Percentiles rank a stretch among this genome's conserved stretches.
phyloP scores from a whole-genome alignment of 2,797 vertebrate genomes.

The Oreonectes daqikongensis region DNA sequence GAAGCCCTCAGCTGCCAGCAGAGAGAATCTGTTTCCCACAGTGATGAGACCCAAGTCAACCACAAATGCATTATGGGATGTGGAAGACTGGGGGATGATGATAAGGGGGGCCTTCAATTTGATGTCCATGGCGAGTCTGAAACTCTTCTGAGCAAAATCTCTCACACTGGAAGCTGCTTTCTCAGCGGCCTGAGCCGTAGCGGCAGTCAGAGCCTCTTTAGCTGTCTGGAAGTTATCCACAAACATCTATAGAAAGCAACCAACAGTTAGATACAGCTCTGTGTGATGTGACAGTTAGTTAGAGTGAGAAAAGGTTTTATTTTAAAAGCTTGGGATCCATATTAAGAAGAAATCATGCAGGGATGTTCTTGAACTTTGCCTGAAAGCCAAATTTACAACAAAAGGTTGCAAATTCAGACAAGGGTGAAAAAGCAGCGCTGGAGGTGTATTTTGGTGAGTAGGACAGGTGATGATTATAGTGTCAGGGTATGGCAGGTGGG shows the following conservation, averaged over 20 bases:
- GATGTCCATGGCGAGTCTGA: conserved; percentile 85
- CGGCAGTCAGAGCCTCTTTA: conserved; percentile 85
- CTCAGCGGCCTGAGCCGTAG: conserved; percentile 90
- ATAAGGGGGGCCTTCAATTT: conserved; percentile 92
- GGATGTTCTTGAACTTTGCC: conserved; percentile 34
- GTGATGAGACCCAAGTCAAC: conserved; percentile 91
- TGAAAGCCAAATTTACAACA: conserved; percentile 46
- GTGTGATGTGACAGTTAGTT: conserved; percentile 21
- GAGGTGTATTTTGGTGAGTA: not conserved
- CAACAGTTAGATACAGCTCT: conserved; percentile 13
- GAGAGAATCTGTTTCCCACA: conserved; percentile 79
- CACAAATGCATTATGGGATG: conserved; percentile 82
- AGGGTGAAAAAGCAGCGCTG: conserved; percentile 12
- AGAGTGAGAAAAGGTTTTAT: conserved; percentile 6
- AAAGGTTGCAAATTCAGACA: conserved; percentile 44
- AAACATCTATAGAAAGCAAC: conserved; percentile 53
- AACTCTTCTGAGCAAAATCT: conserved; percentile 88
- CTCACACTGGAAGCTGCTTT: conserved; percentile 91
- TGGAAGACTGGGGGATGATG: conserved; percentile 89
- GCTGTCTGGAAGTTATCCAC: conserved; percentile 83
- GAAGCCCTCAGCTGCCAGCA: conserved; percentile 67
- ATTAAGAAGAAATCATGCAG: conserved; percentile 58
- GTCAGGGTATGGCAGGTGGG: conserved; percentile 5
- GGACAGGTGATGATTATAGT: conserved; percentile 53
- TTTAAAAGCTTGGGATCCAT: conserved; percentile 23